Evolutionary conservation across 2,113 vertebrate genomes (phyloP).

Genomic region (Azemiops feae): DNA sequence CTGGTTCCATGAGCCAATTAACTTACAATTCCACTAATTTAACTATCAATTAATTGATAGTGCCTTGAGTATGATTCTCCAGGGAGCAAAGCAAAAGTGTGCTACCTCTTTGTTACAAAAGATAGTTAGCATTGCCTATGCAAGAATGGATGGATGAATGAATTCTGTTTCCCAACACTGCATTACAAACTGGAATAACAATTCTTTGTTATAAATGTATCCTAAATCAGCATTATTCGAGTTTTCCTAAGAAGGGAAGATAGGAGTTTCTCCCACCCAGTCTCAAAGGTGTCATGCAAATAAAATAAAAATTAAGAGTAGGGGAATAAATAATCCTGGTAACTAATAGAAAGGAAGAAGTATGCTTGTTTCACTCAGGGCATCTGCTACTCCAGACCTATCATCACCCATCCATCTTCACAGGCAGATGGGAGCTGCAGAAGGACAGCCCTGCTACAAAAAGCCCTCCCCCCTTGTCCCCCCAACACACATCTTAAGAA

Average conservation of each 20-base stretch:
- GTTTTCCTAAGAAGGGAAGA: slow-evolving; percentile 26
- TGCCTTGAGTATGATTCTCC: background rate
- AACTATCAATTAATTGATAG: background rate
- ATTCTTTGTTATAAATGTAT: slow-evolving; percentile 9
- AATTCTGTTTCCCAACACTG: slow-evolving; percentile 1
- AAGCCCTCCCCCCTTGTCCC: slow-evolving; percentile 43
- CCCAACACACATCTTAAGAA: slow-evolving; percentile 53
- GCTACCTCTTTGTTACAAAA: slow-evolving; percentile 11
- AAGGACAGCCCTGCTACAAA: slow-evolving; percentile 60
- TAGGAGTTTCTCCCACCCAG: background rate
- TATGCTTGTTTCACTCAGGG: slow-evolving; percentile 29
- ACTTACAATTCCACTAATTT: background rate
- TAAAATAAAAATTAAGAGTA: slow-evolving; percentile 36
- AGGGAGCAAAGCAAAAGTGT: background rate
- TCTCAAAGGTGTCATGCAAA: slow-evolving; percentile 25
- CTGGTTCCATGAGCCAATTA: background rate
- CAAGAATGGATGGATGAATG: background rate
- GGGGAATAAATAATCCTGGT: slow-evolving; percentile 31
- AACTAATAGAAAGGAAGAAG: slow-evolving; percentile 27
- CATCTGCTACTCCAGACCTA: slow-evolving; percentile 55
- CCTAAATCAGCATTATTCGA: slow-evolving; percentile 42
- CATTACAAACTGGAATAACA: background rate
- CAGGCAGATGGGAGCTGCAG: slow-evolving; percentile 41
- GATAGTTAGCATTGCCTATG: slow-evolving; percentile 21
- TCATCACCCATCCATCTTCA: slow-evolving; percentile 60